Conservation (phyloP, 2,797 vertebrate genomes). For the Microchirus variegatus region DNA sequence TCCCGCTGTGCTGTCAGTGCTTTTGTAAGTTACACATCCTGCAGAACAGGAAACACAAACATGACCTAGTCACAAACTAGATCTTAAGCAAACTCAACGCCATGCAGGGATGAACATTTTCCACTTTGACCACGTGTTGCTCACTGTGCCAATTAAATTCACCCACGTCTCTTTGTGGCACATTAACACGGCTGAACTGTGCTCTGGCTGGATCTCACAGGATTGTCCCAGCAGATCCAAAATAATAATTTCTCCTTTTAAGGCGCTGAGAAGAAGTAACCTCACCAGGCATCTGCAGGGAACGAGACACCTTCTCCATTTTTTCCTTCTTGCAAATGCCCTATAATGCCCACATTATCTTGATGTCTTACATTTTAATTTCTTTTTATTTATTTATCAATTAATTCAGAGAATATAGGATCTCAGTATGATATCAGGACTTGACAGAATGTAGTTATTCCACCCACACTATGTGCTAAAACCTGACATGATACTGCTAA, state of each 20-base stretch:
- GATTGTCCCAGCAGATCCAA: neutral
- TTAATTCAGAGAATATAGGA: constrained; percentile 32
- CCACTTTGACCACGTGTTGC: constrained; percentile 19
- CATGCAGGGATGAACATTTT: too few species aligned
- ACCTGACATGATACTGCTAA: constrained; percentile 29
- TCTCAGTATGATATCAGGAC: constrained; percentile 38
- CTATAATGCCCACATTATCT: neutral
- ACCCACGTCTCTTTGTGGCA: neutral
- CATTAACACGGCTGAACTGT: constrained; percentile 24
- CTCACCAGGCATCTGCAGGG: too few species aligned
- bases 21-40: constrained; percentile 13
- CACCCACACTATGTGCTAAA: constrained; percentile 42
- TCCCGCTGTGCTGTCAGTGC: constrained; percentile 15
- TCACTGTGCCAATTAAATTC: constrained; percentile 33
- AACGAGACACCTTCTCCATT: too few species aligned
- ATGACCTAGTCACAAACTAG: neutral
- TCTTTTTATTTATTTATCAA: constrained; percentile 1
- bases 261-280: too few species aligned
- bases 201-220: neutral
- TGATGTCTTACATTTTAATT: constrained; percentile 20
- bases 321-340: too few species aligned
- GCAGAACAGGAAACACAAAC: neutral
- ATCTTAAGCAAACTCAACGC: neutral
- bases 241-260: too few species aligned
- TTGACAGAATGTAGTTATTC: constrained; percentile 57